phyloP scores from a whole-genome alignment of 2,888 invertebrate genomes.

The Serripes groenlandicus region DNA sequence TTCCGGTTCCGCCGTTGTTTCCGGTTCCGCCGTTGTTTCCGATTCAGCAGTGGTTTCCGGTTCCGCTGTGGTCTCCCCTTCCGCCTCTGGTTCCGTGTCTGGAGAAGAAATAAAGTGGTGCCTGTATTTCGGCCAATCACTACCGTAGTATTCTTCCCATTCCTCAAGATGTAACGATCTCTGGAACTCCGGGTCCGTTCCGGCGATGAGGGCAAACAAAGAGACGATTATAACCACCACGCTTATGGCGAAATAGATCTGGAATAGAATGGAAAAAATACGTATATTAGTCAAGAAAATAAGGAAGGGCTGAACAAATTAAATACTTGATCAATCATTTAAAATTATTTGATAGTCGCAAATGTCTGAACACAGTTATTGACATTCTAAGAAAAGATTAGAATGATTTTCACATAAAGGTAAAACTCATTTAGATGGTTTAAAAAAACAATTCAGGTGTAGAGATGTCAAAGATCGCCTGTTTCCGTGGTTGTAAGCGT shows the following conservation, averaged over 20 bases:
- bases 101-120: slow-evolving; percentile 49
- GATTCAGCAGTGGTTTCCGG: slow-evolving; percentile 33
- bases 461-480: too few relatives aligned
- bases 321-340: too few relatives aligned
- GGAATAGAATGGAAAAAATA: slow-evolving; percentile 60
- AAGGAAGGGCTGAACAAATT: too few relatives aligned
- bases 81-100: slow-evolving; percentile 20
- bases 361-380: too few relatives aligned
- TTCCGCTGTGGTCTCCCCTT: slow-evolving; percentile 18
- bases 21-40: slow-evolving; percentile 25
- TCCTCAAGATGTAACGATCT: slow-evolving; percentile 63
- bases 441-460: too few relatives aligned
- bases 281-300: too few relatives aligned
- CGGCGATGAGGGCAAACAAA: slow-evolving; percentile 73
- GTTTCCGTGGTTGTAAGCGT: too few relatives aligned
- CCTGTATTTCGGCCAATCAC: slow-evolving; percentile 58
- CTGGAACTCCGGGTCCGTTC: slow-evolving; percentile 72
- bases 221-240: slow-evolving; percentile 72
- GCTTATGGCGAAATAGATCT: slow-evolving; percentile 74
- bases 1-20: slow-evolving; percentile 29
- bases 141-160: slow-evolving; percentile 67
- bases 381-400: too few relatives aligned
- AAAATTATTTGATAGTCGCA: too few relatives aligned
- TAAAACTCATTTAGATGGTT: too few relatives aligned
- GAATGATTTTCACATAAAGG: too few relatives aligned